Conservation (phyloP, 1,140 invertebrate species). For the Chrysomallon squamiferum region DNA sequence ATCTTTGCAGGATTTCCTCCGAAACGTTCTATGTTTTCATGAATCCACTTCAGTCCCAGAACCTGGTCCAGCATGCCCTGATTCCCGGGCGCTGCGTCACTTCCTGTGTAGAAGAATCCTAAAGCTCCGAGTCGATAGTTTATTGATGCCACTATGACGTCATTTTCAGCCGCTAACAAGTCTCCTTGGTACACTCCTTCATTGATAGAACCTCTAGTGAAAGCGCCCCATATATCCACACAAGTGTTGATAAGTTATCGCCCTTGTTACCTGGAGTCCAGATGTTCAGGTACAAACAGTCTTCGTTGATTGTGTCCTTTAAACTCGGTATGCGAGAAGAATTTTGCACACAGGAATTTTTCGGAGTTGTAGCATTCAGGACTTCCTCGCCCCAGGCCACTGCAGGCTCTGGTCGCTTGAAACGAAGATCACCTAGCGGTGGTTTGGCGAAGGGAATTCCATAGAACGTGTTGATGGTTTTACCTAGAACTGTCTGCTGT, state of each 20-base stretch:
- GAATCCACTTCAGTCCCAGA: slow-evolving; percentile 75
- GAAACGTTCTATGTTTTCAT: slow-evolving; percentile 74
- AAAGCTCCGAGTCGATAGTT: slow-evolving; percentile 82
- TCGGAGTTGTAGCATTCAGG: too few relatives aligned
- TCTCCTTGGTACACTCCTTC: slow-evolving; percentile 89
- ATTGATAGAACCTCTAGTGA: slow-evolving; percentile 85
- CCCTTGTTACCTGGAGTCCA: slow-evolving; percentile 68
- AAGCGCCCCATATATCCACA: slow-evolving; percentile 97
- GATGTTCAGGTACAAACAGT: slow-evolving; percentile 94
- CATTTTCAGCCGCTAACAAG: slow-evolving; percentile 73
- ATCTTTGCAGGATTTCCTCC: slow-evolving; percentile 74
- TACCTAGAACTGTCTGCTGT: too few relatives aligned
- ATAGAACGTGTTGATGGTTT: too few relatives aligned
- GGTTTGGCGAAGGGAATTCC: too few relatives aligned
- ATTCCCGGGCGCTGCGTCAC: slow-evolving; percentile 50
- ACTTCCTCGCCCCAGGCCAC: too few relatives aligned
- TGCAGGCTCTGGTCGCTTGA: too few relatives aligned
- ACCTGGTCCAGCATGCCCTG: slow-evolving; percentile 69
- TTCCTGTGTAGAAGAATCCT: slow-evolving; percentile 70
- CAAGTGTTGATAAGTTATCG: slow-evolving; percentile 72
- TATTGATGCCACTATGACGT: slow-evolving; percentile 80
- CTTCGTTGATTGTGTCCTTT: slow-evolving; percentile 72
- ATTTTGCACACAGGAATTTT: too few relatives aligned
- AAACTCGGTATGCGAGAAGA: too few relatives aligned
- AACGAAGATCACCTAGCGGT: too few relatives aligned